Base-by-base conservation (phyloP, 2,888 invertebrate genomes). In the Hypomecis punctinalis region DNA sequence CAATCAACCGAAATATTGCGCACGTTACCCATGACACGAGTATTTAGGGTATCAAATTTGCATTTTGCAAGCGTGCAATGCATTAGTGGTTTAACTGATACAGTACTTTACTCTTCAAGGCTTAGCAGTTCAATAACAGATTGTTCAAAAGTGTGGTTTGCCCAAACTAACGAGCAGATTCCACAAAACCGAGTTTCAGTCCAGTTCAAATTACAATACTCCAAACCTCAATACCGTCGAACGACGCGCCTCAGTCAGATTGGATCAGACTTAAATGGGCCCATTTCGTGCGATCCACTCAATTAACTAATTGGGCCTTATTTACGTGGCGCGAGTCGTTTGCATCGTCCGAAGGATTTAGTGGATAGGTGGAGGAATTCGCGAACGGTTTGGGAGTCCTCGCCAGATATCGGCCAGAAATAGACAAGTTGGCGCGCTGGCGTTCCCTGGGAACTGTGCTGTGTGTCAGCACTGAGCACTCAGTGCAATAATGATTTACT, bases 351-450 rank as follows among this genome's bases (percentile, higher is more conserved):
- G 58, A 45, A 51, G 64, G 62, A 62, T 62, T 63, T 62, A 58
- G 60, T 69, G 62, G 61, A 65, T 62, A 65, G 52, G 51, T 47
- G 49, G 60, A 54, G 53, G 51, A 60, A 49, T 61, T 48, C 35
- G 51, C 55, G 57, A 46, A 49, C 57, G 57, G 59, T 63, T 66
- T 52, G 43, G 56, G 36, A 67, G 59, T 63, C 63, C 66, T 72
- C 63, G 67, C 66, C 68, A 61, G 63, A 67, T 68, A 67, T 69
- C 63, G 63, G 66, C 66, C 67, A 59, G 60, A 66, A 70, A 70
- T 72, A 68, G 66, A 71, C 55, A 69, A 61, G 54, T 65, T 62
- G 63, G 68, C 60, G 61, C 66, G 68, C 69, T 67, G 56, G 58
- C 59, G 60, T 65, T 66, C 64, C 66, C 69, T 63, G 65, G 68